Evolutionary conservation across 2,888 invertebrate species (phyloP).

Genomic region (Hypolimnas misippus): DNA sequence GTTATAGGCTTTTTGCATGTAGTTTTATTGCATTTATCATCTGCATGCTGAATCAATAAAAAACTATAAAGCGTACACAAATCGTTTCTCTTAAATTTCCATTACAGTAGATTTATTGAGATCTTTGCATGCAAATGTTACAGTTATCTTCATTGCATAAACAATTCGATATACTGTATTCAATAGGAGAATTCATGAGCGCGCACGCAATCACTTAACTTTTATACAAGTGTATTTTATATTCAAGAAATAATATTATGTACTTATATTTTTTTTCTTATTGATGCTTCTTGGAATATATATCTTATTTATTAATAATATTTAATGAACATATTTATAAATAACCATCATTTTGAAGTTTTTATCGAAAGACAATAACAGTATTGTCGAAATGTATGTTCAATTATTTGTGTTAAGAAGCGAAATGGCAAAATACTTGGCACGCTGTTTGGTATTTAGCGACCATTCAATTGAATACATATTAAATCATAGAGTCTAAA

Average conservation of each 20-base stretch:
- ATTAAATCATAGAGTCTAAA: too few species aligned
- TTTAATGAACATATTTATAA: too few species aligned
- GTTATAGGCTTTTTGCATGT: too few species aligned
- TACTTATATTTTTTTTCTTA: neutral
- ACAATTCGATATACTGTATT: neutral
- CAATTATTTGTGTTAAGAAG: too few species aligned
- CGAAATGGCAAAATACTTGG: too few species aligned
- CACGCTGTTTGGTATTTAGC: too few species aligned
- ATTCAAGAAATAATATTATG: neutral
- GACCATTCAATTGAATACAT: too few species aligned
- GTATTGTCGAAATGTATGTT: too few species aligned
- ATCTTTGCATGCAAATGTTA: neutral
- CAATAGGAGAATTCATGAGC: constrained; percentile 1
- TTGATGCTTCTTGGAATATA: neutral
- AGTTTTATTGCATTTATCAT: neutral
- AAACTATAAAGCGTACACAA: neutral
- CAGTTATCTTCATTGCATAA: neutral
- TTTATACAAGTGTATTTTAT: neutral
- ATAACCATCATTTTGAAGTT: too few species aligned
- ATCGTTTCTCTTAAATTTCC: neutral
- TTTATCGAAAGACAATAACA: too few species aligned
- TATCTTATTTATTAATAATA: too few species aligned
- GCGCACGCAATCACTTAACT: neutral
- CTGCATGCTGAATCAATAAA: neutral
- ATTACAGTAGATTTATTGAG: constrained; percentile 2